These are phyloP conservation scores for Porites evermanni DNA, from an alignment of 92 coral and sea anemone species.

Conservation along the genomic window DNA sequence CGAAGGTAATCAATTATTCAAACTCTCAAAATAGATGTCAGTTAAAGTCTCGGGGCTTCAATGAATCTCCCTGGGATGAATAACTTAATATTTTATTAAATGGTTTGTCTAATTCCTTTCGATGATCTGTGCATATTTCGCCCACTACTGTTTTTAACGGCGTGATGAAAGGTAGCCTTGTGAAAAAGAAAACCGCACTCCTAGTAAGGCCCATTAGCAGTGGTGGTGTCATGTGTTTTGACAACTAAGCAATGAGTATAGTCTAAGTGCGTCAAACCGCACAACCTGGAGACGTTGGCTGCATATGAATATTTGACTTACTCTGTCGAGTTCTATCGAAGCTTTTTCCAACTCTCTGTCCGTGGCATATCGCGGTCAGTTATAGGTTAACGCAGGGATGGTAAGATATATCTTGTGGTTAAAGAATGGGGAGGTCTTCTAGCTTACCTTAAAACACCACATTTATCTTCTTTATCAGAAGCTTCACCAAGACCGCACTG, in stretches of 20 bases:
- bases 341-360: neutral
- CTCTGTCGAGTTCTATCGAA: neutral
- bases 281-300: neutral
- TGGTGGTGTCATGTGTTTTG: neutral
- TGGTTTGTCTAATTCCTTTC: neutral
- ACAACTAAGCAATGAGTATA: neutral
- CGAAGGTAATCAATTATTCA: conserved; percentile 15
- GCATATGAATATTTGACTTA: neutral
- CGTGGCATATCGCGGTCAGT: neutral
- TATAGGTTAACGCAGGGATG: neutral
- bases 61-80: neutral
- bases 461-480: too few species aligned
- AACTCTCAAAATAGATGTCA: conserved; percentile 3
- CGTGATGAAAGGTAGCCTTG: neutral
- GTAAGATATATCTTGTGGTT: neutral
- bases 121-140: neutral
- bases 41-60: neutral
- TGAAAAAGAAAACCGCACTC: neutral
- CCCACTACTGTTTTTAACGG: neutral
- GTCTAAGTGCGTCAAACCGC: neutral
- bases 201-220: neutral
- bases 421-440: neutral
- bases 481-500: too few species aligned
- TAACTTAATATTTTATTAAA: conserved; percentile 8
- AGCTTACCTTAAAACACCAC: too few species aligned